Evolutionary conservation across 2,113 vertebrate species (phyloP), one percentile per base, ranked within the genome.

Genomic region (Pionites leucogaster): DNA sequence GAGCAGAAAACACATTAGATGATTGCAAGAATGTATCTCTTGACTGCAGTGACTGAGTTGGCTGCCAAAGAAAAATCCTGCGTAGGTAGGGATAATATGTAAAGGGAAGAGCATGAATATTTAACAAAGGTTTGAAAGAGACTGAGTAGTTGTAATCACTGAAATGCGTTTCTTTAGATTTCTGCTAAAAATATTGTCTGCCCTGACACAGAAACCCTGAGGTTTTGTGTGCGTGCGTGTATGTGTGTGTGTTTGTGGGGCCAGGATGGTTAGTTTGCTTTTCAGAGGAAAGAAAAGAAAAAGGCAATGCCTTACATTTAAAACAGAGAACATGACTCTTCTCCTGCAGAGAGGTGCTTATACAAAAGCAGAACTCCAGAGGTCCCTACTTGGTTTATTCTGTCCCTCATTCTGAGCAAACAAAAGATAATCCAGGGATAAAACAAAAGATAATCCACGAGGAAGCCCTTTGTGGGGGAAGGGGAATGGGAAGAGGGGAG

Each of bases 281-380:
- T 93, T 92, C 16, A 59, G 84, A 96, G 72, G 49, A 80, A 86
- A 93, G 92, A 96, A 96, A 95, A 97, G 80, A 95, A 53, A 89
- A 96, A 96, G 94, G 87, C 92, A 97, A 83, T 90, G 72, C 29
- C 27, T 85, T 83, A 84, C 14, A 69, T 71, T 83, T 53, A 52
- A 92, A 96, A 55, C 22, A 49, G 37, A 91, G 69, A 92, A 81
- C 23, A n/a, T 19, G 90, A 95, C 74, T 82, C 72, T 63, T 94
- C 71, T 78, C 93, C 57, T 91, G 90, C 59, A 93, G 67, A 94
- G 90, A 94, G 88, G 42, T 93, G 91, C 82, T 88, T 93, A 92
- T 41, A 94, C 77, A 89, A 89, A 93, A 75, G 81, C 87, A 95
- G 31, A 86, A 90, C 65, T 84, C 63, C 71, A 63, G 42, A 95